Evolutionary conservation across 2,113 vertebrate species (phyloP).

Genomic region (Sylvia atricapilla): DNA sequence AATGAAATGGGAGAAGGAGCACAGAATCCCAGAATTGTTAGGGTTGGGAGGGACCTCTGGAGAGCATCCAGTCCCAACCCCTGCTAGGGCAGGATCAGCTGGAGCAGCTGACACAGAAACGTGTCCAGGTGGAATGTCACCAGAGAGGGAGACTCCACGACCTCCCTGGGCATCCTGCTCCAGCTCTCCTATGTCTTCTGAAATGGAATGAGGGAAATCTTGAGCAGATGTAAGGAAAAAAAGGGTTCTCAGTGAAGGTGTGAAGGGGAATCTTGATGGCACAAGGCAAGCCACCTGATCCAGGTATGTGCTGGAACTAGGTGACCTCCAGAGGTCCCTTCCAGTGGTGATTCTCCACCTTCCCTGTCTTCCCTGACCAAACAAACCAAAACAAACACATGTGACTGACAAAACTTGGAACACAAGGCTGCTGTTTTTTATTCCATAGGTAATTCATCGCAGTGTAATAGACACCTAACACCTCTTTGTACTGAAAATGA

Average conservation of each 20-base stretch:
- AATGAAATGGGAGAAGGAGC: not conserved
- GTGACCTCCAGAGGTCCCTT: not conserved
- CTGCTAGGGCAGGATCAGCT: not conserved
- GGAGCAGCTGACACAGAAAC: not conserved
- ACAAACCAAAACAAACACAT: accelerated
- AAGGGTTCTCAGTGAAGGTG: not conserved
- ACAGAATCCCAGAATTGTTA: not conserved
- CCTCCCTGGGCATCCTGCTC: not conserved
- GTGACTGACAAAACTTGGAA: not conserved
- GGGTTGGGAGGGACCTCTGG: not conserved
- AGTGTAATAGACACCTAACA: not conserved
- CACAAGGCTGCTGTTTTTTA: not conserved
- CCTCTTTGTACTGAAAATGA: not conserved
- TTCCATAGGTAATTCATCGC: not conserved
- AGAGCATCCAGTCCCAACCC: not conserved
- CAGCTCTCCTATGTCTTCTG: not conserved
- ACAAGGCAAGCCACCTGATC: not conserved
- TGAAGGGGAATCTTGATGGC: not conserved
- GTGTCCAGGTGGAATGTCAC: not conserved
- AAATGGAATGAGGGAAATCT: not conserved
- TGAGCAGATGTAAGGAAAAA: not conserved
- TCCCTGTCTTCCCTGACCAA: not conserved
- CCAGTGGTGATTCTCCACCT: not conserved
- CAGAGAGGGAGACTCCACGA: not conserved
- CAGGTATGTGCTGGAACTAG: not conserved